These are phyloP conservation scores for Alloplasta piceator DNA, from an alignment of 2,888 invertebrate species.

Conservation along the genomic window DNA sequence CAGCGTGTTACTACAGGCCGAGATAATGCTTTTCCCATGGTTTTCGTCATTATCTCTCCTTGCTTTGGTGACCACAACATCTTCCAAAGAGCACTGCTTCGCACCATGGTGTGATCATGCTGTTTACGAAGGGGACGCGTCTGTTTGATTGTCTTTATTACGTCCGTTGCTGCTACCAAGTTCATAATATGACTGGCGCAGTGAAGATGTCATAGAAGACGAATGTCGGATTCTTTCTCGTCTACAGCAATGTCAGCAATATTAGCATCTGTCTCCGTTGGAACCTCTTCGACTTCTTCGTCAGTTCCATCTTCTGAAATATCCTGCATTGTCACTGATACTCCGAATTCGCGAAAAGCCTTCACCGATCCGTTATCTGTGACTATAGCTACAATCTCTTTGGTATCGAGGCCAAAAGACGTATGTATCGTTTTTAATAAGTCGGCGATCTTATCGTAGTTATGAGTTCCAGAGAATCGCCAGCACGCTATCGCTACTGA, in stretches of 20 bases:
- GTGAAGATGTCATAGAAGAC: conserved; percentile 18
- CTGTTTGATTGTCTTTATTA: conserved; percentile 18
- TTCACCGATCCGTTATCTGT: conserved; percentile 32
- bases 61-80: conserved; percentile 37
- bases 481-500: conserved; percentile 34
- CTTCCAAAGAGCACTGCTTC: conserved; percentile 24
- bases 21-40: conserved; percentile 30
- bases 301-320: conserved; percentile 37
- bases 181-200: conserved; percentile 29
- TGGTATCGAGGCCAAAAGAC: conserved; percentile 38
- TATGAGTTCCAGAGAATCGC: conserved; percentile 41
- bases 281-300: conserved; percentile 35
- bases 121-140: conserved; percentile 2
- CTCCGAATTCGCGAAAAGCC: conserved; percentile 27
- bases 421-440: conserved; percentile 30
- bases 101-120: conserved; percentile 3
- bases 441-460: conserved; percentile 39
- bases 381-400: conserved; percentile 39
- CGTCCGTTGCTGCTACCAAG: conserved; percentile 25
- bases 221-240: conserved; percentile 19
- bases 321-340: conserved; percentile 23
- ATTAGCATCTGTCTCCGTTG: conserved; percentile 26
- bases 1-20: conserved; percentile 43
- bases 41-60: conserved; percentile 25
- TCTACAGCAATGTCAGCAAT: conserved; percentile 35